A percentile compares a stretch with the other conserved stretches of the same genome.
Conservation (phyloP, 53 echinoderm and acorn worm species). For the Patiria pectinifera region DNA sequence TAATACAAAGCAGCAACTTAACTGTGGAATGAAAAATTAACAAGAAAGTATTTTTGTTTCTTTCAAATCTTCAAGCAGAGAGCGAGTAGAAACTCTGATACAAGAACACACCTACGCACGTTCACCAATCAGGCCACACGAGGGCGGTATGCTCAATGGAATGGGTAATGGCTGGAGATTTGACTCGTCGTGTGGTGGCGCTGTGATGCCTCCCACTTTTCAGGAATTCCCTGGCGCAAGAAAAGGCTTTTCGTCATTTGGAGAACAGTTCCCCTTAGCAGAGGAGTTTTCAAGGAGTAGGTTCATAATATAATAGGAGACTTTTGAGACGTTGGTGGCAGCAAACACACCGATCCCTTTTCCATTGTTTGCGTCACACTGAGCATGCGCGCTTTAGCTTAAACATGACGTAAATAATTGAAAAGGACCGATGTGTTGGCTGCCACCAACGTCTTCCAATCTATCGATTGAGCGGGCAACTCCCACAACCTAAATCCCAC, state of each 20-base stretch:
- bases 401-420: too few species aligned
- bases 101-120: constrained; percentile 89
- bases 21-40: neutral
- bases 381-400: too few species aligned
- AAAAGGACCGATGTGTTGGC: too few species aligned
- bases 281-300: constrained; percentile 41
- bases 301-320: neutral
- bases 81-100: constrained; percentile 73
- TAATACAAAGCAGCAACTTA: neutral
- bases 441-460: too few species aligned
- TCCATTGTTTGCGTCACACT: too few species aligned
- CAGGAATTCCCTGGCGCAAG: neutral
- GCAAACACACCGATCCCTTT: too few species aligned
- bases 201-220: neutral
- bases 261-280: constrained; percentile 25
- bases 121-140: constrained; percentile 72
- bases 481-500: too few species aligned
- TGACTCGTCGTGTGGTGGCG: neutral
- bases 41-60: constrained; percentile 5
- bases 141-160: constrained; percentile 50
- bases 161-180: constrained; percentile 34
- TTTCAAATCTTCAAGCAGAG: constrained; percentile 59
- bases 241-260: neutral
- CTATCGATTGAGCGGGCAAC: too few species aligned
- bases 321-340: too few species aligned